Conservation (phyloP, 1,140 invertebrate species). For the Panagrolaimus sp. region DNA sequence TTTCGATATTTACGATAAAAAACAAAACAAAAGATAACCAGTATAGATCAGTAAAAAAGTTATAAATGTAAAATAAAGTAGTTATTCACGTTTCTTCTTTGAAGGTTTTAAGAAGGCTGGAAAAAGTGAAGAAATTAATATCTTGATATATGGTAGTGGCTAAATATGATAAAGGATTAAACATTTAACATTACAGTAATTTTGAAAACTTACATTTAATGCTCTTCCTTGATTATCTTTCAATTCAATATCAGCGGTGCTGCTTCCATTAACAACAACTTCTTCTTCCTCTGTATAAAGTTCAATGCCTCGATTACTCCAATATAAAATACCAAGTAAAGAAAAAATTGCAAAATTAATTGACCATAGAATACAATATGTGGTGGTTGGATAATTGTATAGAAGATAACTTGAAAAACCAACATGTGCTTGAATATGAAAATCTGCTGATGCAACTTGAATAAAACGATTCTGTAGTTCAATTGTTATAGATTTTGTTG, state of each 20-base stretch:
- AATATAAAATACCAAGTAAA: background rate
- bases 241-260: background rate
- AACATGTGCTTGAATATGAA: background rate
- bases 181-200: too few relatives aligned
- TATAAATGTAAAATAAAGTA: too few relatives aligned
- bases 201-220: background rate
- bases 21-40: too few relatives aligned
- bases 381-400: background rate
- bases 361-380: background rate
- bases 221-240: background rate
- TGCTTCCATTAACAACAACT: background rate
- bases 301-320: background rate
- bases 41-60: too few relatives aligned
- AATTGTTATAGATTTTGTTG: background rate
- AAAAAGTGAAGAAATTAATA: too few relatives aligned
- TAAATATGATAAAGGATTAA: too few relatives aligned
- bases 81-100: too few relatives aligned
- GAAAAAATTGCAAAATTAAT: background rate
- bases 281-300: background rate
- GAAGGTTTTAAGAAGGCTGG: too few relatives aligned
- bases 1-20: too few relatives aligned
- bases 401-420: background rate
- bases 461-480: constrained; percentile 1
- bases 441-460: background rate
- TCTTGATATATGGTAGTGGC: too few relatives aligned